phyloP scores from a whole-genome alignment of 2,888 invertebrate genomes.

The Romanomermis culicivorax region DNA sequence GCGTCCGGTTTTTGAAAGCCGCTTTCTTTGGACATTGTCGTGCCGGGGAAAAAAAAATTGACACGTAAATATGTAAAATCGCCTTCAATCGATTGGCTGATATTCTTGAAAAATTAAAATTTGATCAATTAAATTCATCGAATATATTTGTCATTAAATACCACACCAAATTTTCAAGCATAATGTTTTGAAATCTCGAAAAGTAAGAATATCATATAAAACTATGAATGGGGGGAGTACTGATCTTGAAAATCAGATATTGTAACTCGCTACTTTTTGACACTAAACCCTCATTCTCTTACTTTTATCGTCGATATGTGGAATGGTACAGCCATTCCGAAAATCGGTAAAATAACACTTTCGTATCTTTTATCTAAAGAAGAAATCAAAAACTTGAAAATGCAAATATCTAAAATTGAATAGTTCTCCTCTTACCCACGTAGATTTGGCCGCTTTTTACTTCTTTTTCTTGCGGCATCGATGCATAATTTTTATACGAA shows the following conservation, averaged over 20 bases:
- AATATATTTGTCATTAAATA: no score
- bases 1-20: slow-evolving; percentile 82
- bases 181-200: no score
- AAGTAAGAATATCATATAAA: no score
- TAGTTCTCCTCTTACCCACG: slow-evolving; percentile 50
- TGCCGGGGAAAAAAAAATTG: slow-evolving; percentile 95
- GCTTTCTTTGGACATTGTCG: slow-evolving; percentile 76
- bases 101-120: slow-evolving; percentile 41
- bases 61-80: slow-evolving; percentile 91
- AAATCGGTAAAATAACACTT: slow-evolving; percentile 79
- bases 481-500: slow-evolving; percentile 71
- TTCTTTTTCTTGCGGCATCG: slow-evolving; percentile 80
- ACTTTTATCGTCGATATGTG: slow-evolving; percentile 91
- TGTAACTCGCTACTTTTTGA: no score
- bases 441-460: slow-evolving; percentile 76
- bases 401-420: neutral
- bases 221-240: no score
- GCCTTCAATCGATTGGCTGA: slow-evolving; percentile 91
- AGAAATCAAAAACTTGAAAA: neutral
- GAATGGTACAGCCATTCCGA: slow-evolving; percentile 84
- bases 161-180: no score
- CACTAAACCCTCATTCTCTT: slow-evolving; percentile 10
- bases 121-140: neutral
- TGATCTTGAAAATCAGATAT: no score
- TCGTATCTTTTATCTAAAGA: slow-evolving; percentile 75